Evolutionary conservation across 2,113 vertebrate species (phyloP).

Genomic region (Arizona elegans): DNA sequence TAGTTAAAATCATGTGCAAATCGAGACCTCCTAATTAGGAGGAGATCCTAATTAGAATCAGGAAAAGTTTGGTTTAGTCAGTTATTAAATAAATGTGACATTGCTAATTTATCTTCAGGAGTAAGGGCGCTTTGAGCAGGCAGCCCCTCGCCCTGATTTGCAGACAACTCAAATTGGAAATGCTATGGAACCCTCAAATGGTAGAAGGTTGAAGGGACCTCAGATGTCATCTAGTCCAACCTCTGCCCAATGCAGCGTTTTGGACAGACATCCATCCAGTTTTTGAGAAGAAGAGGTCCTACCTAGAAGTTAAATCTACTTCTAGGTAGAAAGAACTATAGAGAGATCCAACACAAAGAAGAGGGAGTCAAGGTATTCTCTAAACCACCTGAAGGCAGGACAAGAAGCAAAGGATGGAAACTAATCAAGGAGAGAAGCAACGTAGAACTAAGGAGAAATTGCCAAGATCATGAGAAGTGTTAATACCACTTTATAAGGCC

Average conservation of each 20-base stretch:
- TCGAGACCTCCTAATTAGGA: neutral
- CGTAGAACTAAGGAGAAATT: no score
- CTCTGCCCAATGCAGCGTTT: neutral
- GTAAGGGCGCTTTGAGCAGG: neutral
- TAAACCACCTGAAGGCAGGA: no score
- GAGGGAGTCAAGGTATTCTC: no score
- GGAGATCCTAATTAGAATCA: neutral
- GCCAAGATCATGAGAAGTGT: no score
- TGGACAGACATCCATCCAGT: neutral
- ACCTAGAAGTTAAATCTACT: no score
- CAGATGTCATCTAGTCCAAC: neutral
- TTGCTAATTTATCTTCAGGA: neutral
- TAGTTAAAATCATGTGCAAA: neutral
- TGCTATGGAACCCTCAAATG: neutral
- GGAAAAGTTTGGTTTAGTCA: neutral
- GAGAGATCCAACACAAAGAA: no score
- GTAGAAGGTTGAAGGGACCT: neutral
- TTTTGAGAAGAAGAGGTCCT: neutral
- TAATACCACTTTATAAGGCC: no score
- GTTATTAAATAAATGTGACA: neutral
- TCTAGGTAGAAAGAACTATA: no score
- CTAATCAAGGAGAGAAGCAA: neutral
- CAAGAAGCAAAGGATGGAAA: neutral
- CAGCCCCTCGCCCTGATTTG: neutral
- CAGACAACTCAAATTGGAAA: neutral